These are phyloP conservation scores for Eueremaeus valkanovi DNA, from an alignment of 2,888 invertebrate species.

Conservation along the genomic window DNA sequence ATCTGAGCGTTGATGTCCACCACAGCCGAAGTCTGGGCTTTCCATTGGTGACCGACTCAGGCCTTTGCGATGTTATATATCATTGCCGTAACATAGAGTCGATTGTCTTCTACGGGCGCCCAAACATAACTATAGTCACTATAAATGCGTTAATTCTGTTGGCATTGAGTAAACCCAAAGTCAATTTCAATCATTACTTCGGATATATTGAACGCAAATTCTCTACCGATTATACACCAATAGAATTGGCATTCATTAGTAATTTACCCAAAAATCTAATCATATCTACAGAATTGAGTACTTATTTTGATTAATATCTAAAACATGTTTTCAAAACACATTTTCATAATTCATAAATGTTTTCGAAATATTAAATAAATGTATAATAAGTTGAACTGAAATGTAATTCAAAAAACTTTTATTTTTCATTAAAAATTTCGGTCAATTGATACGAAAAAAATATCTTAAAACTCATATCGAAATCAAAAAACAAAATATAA, in stretches of 20 bases:
- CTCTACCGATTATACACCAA: slow-evolving; percentile 18
- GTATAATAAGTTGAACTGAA: not conserved
- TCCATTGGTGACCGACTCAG: slow-evolving; percentile 5
- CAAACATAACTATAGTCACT: slow-evolving; percentile 5
- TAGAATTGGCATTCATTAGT: not conserved
- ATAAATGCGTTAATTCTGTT: slow-evolving; percentile 15
- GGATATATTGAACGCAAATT: slow-evolving; percentile 13
- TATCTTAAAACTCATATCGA: no score
- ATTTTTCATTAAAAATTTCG: not conserved
- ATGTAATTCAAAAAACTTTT: not conserved
- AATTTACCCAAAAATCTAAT: slow-evolving; percentile 20
- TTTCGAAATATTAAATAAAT: not conserved
- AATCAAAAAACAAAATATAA: no score
- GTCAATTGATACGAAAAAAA: no score
- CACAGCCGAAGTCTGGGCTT: slow-evolving; percentile 11
- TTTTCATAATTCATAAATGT: no score
- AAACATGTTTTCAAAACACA: not conserved
- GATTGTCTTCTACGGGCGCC: not conserved
- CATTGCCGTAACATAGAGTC: slow-evolving; percentile 19
- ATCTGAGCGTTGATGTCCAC: slow-evolving; percentile 9
- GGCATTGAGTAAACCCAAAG: slow-evolving; percentile 22
- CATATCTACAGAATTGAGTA: slow-evolving; percentile 13
- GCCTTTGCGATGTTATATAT: slow-evolving; percentile 6
- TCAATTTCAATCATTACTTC: slow-evolving; percentile 1
- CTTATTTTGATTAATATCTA: not conserved